Base-by-base conservation (phyloP, 2,797 vertebrate genomes). In the Poecile montanus region DNA sequence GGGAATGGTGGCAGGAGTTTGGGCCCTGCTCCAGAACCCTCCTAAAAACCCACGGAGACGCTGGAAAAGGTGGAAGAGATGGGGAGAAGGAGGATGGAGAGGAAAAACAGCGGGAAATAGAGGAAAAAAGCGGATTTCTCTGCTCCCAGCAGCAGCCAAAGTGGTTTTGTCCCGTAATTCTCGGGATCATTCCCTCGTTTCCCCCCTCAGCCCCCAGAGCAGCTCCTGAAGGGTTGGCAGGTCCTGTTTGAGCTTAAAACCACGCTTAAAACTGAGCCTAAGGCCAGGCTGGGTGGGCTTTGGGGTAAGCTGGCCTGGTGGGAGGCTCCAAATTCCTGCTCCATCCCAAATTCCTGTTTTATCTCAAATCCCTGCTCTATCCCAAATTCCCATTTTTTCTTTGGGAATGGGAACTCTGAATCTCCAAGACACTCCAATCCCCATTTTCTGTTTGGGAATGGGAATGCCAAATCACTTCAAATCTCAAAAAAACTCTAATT, bases 1-100 rank as follows among this genome's bases (percentile, higher is more conserved):
- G 6, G 9, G 56, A 48, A 15, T 2, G 4, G 13, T 4, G 6
- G 32, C 34, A 9, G 0, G 12, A 17, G 9, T 36, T 57, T 13
- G 8, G 17, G 45, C 25, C 29, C 38, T 13, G 38, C 38, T 40
- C 38, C 38, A 40, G 38, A 40, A 40, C 13, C 42, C 53, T 27
- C 26, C 26, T 3, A 36, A 68, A 47, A 36, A 13, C 20, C 54
- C 71, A 36, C 9, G 3, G 50, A 18, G n/a, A 30, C 7, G 10
- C 25, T 36, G 17, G 42, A 6, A 47, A 36, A 30, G 54, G n/a
- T 42, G 22, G 54, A 11, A 10, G 54, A 23, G 54, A 30, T 0
- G 2, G 4, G 42, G 54, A n/a, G 36, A 65, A 32, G 60, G 50
- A 50, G 44, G 44, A 27, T 30, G 22, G 51, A 36, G 60, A 9